Base-by-base conservation (phyloP, 2,888 invertebrate genomes). In the Caenorhabditis sulstoni region DNA sequence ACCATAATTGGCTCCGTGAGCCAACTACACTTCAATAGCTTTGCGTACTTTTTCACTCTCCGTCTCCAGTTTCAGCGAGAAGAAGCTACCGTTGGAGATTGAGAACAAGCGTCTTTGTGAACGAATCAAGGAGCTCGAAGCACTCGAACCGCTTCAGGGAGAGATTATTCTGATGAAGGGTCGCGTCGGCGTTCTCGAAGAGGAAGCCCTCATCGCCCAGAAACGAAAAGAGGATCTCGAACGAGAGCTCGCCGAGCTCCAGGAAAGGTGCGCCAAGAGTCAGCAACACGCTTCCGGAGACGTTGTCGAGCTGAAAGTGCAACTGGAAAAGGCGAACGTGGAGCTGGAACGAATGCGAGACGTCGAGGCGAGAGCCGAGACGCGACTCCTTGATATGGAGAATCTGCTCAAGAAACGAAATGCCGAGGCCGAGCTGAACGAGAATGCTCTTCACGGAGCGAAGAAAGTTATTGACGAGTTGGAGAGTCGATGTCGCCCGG, bases 91-190 rank as follows among this genome's bases (percentile, higher is more conserved):
- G 14, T 23, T 74, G 57, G 79, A 79, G 52, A 52, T 79, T 47
- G 75, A 75, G 20, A 79, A 75, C 62, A 67, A 79, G 23, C 47
- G 74, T n/a, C 44, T 79, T 0, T 4, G 18, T 1, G 79, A 79
- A 47, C 45, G 75, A 16, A 75, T 79, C 41, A 41, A 70, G 20
- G 79, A 79, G 29, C 61, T 79, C 4, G 79, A 79, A 66, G 35
- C 41, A 11, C 61, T 75, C 20, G 79, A 79, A 23, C 65, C 59
- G 11, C 65, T 75, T 8, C 52, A 75, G 23, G 79, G 79, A 22
- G 75, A 79, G 14, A 64, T 79, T 12, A 44, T 65, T 20, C 59
- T 22, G 22, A 37, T 74, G 49, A 79, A 75, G 41, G 66, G 45
- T 50, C 65, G 57, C 41, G 70, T 58, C 49, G 65, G 61, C 1